These are phyloP conservation scores for Sula dactylatra DNA, from an alignment of 2,113 vertebrate species.

Conservation along the genomic window DNA sequence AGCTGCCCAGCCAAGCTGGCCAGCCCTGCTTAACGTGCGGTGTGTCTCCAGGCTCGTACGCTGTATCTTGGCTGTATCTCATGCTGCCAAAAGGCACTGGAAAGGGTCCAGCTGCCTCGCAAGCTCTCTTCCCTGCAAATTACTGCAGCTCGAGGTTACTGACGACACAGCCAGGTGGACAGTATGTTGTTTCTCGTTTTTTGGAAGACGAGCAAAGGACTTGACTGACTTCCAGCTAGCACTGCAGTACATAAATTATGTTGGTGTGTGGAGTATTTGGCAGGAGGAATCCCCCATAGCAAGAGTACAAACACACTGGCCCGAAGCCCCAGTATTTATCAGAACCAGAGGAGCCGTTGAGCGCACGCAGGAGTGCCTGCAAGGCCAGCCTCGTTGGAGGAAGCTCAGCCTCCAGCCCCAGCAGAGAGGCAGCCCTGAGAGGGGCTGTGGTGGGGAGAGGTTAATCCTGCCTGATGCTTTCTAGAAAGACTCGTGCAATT, in stretches of 20 bases:
- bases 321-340: background rate
- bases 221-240: background rate
- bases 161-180: background rate
- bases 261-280: background rate
- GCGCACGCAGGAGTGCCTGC: background rate
- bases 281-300: background rate
- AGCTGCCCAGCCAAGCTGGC: background rate
- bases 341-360: background rate
- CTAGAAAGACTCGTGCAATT: background rate
- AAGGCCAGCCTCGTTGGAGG: background rate
- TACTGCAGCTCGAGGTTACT: rapidly evolving
- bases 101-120: background rate
- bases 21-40: rapidly evolving
- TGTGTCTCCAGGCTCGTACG: rapidly evolving
- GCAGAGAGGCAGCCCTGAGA: background rate
- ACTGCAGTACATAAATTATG: background rate
- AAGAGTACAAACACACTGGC: background rate
- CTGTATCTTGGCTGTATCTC: background rate
- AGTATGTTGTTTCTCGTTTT: background rate
- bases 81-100: background rate
- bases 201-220: background rate
- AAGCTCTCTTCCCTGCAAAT: background rate
- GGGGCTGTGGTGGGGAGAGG: background rate
- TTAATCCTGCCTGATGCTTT: background rate
- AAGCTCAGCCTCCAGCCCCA: background rate